A percentile compares a stretch with the other conserved stretches of the same genome.
These are phyloP conservation scores for Odontesthes bonariensis DNA, from an alignment of 2,113 vertebrate species.

Conservation along the genomic window DNA sequence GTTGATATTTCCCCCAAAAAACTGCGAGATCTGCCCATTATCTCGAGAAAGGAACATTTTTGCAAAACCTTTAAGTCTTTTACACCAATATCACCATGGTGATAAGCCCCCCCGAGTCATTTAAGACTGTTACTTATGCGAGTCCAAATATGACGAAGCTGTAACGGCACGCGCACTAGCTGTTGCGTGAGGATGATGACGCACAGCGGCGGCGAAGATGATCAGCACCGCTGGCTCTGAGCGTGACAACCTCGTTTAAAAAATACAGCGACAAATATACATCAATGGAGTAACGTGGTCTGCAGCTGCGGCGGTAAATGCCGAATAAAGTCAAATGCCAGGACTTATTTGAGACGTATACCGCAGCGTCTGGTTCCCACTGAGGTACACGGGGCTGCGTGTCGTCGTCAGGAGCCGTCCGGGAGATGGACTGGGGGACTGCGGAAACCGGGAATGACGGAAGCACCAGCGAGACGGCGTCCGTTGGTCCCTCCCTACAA, in stretches of 20 bases:
- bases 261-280: neutral
- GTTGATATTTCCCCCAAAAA: too few relatives aligned
- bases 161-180: slow-evolving; percentile 26
- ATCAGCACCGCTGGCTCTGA: slow-evolving; percentile 45
- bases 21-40: too few relatives aligned
- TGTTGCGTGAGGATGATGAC: slow-evolving; percentile 51
- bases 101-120: too few relatives aligned
- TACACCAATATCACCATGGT: too few relatives aligned
- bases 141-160: slow-evolving; percentile 7
- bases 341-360: neutral
- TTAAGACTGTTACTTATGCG: too few relatives aligned
- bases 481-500: slow-evolving; percentile 44
- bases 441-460: slow-evolving; percentile 48
- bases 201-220: slow-evolving; percentile 51
- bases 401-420: slow-evolving; percentile 29
- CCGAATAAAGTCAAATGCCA: slow-evolving; percentile 11
- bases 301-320: neutral
- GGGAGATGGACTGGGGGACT: slow-evolving; percentile 67
- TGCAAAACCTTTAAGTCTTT: too few relatives aligned
- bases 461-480: slow-evolving; percentile 47
- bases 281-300: neutral
- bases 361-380: slow-evolving; percentile 1
- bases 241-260: neutral
- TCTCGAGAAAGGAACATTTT: too few relatives aligned
- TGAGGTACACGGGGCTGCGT: slow-evolving; percentile 34